Evolutionary conservation across 2,888 invertebrate genomes (phyloP).

Genomic region (Monochamus alternatus): DNA sequence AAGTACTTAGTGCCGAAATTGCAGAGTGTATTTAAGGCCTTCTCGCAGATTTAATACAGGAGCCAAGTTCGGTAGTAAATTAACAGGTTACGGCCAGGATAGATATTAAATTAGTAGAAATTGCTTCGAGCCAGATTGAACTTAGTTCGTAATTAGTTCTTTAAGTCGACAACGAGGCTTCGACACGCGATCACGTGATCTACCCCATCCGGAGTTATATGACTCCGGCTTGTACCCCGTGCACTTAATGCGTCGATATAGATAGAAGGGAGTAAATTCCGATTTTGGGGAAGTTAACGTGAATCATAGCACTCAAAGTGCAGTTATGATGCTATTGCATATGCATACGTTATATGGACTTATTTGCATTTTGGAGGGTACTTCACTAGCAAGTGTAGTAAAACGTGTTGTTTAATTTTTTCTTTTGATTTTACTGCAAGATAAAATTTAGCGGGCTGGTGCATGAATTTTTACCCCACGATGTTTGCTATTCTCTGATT

Average conservation of each 20-base stretch:
- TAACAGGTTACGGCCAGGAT: slow-evolving; percentile 58
- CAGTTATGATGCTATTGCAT: neutral
- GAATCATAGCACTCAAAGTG: slow-evolving; percentile 10
- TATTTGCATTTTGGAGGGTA: neutral
- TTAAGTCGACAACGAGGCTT: slow-evolving; percentile 64
- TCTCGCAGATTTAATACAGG: slow-evolving; percentile 23
- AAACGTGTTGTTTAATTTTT: neutral
- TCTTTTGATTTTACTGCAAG: too few species aligned
- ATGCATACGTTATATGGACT: neutral
- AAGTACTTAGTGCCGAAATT: too few species aligned
- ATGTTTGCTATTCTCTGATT: too few species aligned
- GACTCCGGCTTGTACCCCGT: slow-evolving; percentile 55
- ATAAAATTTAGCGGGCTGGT: too few species aligned
- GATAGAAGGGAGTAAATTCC: slow-evolving; percentile 44
- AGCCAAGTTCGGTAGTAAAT: slow-evolving; percentile 45
- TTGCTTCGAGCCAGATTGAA: slow-evolving; percentile 63
- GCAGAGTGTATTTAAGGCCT: neutral
- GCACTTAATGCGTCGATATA: slow-evolving; percentile 39
- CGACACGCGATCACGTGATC: slow-evolving; percentile 67
- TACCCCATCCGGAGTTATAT: slow-evolving; percentile 57
- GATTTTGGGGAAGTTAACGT: slow-evolving; percentile 34
- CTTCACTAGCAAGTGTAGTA: neutral
- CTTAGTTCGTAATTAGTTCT: slow-evolving; percentile 66
- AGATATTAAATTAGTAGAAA: slow-evolving; percentile 67
- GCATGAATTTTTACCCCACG: too few species aligned